phyloP scores from a whole-genome alignment of 2,797 vertebrate species.

The Luscinia luscinia region DNA sequence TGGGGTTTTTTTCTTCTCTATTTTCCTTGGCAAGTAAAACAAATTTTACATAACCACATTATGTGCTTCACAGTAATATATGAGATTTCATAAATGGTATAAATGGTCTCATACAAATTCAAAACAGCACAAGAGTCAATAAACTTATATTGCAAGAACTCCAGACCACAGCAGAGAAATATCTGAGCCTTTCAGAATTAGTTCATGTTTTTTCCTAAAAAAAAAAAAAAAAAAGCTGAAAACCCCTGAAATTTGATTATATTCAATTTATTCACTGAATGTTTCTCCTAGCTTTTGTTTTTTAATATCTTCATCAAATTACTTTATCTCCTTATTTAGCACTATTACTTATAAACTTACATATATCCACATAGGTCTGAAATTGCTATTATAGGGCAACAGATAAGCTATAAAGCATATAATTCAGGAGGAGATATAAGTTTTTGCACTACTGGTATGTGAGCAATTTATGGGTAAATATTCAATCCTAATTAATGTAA shows the following conservation, averaged over 20 bases:
- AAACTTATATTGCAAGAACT: slow-evolving; percentile 45
- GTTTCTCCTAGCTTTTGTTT: not conserved
- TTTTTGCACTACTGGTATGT: not conserved
- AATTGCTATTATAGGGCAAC: slow-evolving; percentile 8
- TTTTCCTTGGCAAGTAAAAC: slow-evolving; percentile 54
- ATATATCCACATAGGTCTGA: not conserved
- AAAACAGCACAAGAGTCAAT: slow-evolving; percentile 63
- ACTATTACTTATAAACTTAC: not conserved
- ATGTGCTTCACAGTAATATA: slow-evolving; percentile 61
- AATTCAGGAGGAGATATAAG: not conserved
- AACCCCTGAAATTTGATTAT: not conserved
- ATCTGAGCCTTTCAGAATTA: slow-evolving; percentile 9
- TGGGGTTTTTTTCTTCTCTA: not conserved
- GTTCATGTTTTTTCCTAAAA: not conserved
- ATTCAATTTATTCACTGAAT: not conserved
- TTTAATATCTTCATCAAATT: not conserved
- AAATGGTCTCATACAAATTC: slow-evolving; percentile 69
- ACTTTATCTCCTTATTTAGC: not conserved
- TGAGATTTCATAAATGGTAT: slow-evolving; percentile 66
- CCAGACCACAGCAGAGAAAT: slow-evolving; percentile 38
- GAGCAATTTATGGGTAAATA: slow-evolving; percentile 5
- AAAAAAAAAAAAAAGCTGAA: not conserved
- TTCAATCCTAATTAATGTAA: not conserved
- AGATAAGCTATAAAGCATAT: not conserved
- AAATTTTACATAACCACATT: slow-evolving; percentile 61